Base-by-base conservation (phyloP, 1,140 invertebrate genomes). In the Drosophila dunni region DNA sequence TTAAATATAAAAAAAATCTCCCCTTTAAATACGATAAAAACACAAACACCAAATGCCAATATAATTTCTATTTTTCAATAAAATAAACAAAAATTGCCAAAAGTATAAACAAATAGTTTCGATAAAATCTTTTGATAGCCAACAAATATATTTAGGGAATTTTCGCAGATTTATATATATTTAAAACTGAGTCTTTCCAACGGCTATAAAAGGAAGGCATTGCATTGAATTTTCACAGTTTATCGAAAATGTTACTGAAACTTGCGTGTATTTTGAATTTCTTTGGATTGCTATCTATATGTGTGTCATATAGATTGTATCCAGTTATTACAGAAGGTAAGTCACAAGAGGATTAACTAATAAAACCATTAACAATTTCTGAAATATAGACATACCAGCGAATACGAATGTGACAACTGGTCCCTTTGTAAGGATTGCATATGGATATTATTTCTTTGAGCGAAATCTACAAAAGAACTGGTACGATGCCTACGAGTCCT, bases 321-420 rank as follows among this genome's bases (percentile, higher is more conserved):
- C 60, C 60, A 10, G 15, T 63, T 3, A 38, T 51, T 7, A 50
- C 34, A 36, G 17, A 48, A 2, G 60, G 60, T 63, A 17, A 48
- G 34, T 40, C 34, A 6, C 0, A 11, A 36, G 3, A 10, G 8
- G 1, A 20, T 11, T 38, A 40, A 0, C 7, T 7, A 0, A 29
- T 13, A 11, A 24, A 58, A 29, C 8, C 2, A 13, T 4, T n/a
- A 29, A 36, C 6, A 9, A 15, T 3, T 11, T 1, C 11, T 24
- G 7, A 9, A 17, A 45, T 11, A 44, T 33, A 53, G 62, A 51
- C 44, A 64, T 64, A 64, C 62, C 62, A 8, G n/a, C 24, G 1
- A 64, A 64, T 20, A 44, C 62, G 9, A 64, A 64, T 17, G n/a
- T 64, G 1, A 64, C 62, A 2, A 64, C 62, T 1, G 50, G 33